Conservation (phyloP, 2,113 vertebrate genomes). For the Cinclus cinclus region DNA sequence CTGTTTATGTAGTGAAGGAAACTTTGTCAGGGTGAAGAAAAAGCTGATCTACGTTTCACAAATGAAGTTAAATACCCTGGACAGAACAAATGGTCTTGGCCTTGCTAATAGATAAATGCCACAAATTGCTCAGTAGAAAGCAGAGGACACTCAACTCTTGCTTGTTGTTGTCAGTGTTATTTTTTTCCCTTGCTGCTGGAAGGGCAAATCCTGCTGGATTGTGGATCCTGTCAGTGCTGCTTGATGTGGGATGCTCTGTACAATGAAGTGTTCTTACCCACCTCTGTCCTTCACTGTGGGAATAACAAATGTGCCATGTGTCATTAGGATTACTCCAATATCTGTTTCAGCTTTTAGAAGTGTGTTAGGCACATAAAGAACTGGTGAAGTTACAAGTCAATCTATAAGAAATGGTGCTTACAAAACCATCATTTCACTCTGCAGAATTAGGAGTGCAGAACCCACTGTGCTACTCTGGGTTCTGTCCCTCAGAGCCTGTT, state of each 20-base stretch:
- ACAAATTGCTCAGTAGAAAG: neutral
- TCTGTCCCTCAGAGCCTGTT: neutral
- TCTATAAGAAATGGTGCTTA: neutral
- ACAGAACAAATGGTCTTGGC: neutral
- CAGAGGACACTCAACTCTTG: neutral
- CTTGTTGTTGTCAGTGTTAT: neutral
- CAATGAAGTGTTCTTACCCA: neutral
- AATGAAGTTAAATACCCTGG: neutral
- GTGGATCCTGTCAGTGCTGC: neutral
- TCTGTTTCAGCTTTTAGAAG: neutral
- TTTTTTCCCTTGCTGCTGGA: neutral
- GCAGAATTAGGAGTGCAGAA: neutral
- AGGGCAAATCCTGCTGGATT: too few species aligned
- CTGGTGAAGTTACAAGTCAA: neutral
- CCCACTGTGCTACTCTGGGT: neutral
- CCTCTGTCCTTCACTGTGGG: neutral
- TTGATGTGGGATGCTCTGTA: neutral
- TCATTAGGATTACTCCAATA: neutral
- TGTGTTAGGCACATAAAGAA: neutral
- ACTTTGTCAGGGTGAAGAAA: neutral
- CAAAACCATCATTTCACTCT: neutral
- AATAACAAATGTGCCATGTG: accelerated
- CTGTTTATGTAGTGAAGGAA: neutral
- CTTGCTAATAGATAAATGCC: neutral
- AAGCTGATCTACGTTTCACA: neutral